These are phyloP conservation scores for Athripsodes cinereus DNA, from an alignment of 2,888 invertebrate genomes.

Conservation along the genomic window DNA sequence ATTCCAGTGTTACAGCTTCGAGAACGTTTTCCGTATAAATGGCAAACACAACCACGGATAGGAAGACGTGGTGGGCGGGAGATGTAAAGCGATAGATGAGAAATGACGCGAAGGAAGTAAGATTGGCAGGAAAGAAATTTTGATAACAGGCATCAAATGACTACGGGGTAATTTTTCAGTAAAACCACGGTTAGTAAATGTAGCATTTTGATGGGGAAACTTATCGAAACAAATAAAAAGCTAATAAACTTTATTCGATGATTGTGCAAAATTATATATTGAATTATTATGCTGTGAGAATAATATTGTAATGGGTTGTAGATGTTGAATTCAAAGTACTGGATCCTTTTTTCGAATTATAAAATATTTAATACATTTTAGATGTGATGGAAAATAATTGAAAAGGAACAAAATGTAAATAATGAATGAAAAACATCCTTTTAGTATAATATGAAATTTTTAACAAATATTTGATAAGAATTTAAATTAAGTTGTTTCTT, in stretches of 20 bases:
- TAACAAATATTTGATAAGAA: no score
- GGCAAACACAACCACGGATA: not conserved
- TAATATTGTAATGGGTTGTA: no score
- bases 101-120: constrained; percentile 1
- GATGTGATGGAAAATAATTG: no score
- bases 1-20: no score
- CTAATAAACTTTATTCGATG: not conserved
- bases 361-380: no score
- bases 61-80: not conserved
- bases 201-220: no score
- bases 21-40: not conserved
- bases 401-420: no score
- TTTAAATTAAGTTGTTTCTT: no score
- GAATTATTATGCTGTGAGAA: not conserved
- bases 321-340: no score
- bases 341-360: no score
- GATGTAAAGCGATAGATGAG: not conserved
- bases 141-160: not conserved
- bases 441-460: no score
- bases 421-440: no score
- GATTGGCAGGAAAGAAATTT: not conserved
- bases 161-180: not conserved
- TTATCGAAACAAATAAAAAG: not conserved
- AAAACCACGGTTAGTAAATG: not conserved
- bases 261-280: not conserved